Evolutionary conservation across 2,888 invertebrate species (phyloP).

Genomic region (Metalampra italica): DNA sequence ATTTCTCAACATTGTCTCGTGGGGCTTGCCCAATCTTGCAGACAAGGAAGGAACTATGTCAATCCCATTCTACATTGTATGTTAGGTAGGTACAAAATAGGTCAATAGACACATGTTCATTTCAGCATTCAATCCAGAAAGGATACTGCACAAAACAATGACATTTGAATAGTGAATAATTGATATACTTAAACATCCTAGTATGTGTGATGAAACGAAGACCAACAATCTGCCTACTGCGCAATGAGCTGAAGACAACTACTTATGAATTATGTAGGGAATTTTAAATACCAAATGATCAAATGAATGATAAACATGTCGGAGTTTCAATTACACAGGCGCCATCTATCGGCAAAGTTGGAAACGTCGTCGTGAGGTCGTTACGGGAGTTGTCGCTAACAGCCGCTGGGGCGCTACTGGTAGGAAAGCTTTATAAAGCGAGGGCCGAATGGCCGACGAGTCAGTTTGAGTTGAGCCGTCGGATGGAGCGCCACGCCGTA

Average conservation of each 20-base stretch:
- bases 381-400: no score
- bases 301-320: neutral
- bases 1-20: neutral
- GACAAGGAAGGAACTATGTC: neutral
- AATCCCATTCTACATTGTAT: neutral
- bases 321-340: no score
- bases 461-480: no score
- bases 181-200: conserved; percentile 21
- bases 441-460: no score
- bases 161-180: conserved; percentile 36
- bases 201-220: conserved; percentile 39
- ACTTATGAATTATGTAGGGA: conserved; percentile 50
- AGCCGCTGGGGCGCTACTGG: no score
- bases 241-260: conserved; percentile 30
- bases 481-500: no score
- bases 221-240: conserved; percentile 41
- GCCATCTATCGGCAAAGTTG: no score
- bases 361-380: no score
- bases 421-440: no score
- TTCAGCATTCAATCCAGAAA: neutral
- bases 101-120: no score
- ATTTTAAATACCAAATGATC: conserved; percentile 48
- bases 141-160: conserved; percentile 7
- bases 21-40: no score
- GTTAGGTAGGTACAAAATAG: neutral